phyloP scores from a whole-genome alignment of 2,113 vertebrate species.

The Reinhardtius hippoglossoides region DNA sequence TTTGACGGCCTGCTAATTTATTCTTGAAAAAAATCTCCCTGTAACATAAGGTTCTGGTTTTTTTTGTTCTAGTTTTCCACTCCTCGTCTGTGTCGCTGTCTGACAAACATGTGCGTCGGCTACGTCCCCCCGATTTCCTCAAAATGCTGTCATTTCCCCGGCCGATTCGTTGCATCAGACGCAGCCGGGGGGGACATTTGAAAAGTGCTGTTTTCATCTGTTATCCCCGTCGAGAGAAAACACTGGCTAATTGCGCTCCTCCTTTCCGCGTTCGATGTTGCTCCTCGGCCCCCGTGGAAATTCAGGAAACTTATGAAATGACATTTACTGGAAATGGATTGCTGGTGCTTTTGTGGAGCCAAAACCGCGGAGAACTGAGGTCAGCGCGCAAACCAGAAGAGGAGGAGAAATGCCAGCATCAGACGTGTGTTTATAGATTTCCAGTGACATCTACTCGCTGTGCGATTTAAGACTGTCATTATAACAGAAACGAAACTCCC shows the following conservation, averaged over 20 bases:
- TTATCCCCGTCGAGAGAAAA: slow-evolving; percentile 48
- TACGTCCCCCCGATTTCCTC: slow-evolving; percentile 36
- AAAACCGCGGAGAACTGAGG: slow-evolving; percentile 78
- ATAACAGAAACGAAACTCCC: slow-evolving; percentile 49
- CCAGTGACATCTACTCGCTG: slow-evolving; percentile 68
- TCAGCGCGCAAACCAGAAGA: slow-evolving; percentile 62
- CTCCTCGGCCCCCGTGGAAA: slow-evolving; percentile 71
- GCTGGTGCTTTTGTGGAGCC: slow-evolving; percentile 68
- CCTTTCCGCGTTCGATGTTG: slow-evolving; percentile 62
- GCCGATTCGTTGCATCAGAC: slow-evolving; percentile 52
- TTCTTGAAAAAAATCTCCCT: too few relatives aligned
- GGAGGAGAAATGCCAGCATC: slow-evolving; percentile 41
- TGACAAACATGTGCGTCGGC: slow-evolving; percentile 25
- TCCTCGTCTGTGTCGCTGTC: background rate
- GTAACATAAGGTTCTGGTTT: too few relatives aligned
- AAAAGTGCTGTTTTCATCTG: slow-evolving; percentile 48
- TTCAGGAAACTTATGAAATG: slow-evolving; percentile 75
- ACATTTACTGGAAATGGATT: slow-evolving; percentile 81
- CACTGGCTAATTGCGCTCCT: slow-evolving; percentile 70
- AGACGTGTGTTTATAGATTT: slow-evolving; percentile 73
- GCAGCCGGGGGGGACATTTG: slow-evolving; percentile 29
- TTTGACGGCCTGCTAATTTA: background rate
- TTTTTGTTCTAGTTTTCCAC: background rate
- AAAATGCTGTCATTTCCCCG: slow-evolving; percentile 43
- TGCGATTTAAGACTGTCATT: slow-evolving; percentile 72